Evolutionary conservation across 1,140 invertebrate genomes (phyloP).

Genomic region (Lutraria rhynchaena): DNA sequence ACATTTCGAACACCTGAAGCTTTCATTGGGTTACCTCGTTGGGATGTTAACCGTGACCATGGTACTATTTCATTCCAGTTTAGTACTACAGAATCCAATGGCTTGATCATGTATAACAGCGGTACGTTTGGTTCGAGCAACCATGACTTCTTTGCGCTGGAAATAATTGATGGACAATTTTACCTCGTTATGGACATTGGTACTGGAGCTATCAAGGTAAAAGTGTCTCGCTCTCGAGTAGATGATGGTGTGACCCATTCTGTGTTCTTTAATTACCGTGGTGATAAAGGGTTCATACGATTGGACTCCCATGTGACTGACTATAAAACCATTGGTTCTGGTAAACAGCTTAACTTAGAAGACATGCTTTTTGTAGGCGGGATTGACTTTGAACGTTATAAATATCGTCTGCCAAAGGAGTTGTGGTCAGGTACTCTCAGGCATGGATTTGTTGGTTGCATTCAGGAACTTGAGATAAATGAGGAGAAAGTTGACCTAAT

Average conservation of each 20-base stretch:
- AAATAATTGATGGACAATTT: slow-evolving; percentile 95
- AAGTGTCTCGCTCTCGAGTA: slow-evolving; percentile 83
- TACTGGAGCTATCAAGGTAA: slow-evolving; percentile 92
- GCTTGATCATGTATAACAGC: slow-evolving; percentile 94
- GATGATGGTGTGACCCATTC: slow-evolving; percentile 97
- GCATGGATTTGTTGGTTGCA: slow-evolving; percentile 97
- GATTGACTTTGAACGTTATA: slow-evolving; percentile 72
- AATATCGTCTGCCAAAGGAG: slow-evolving; percentile 89
- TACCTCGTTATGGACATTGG: slow-evolving; percentile 96
- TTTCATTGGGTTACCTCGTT: slow-evolving; percentile 90
- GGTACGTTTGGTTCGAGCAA: slow-evolving; percentile 79
- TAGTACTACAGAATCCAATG: slow-evolving; percentile 96
- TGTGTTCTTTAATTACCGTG: slow-evolving; percentile 84
- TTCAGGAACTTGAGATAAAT: slow-evolving; percentile 96
- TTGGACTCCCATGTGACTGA: slow-evolving; percentile 95
- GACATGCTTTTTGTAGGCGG: slow-evolving; percentile 94
- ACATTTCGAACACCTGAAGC: slow-evolving; percentile 95
- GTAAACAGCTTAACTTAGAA: slow-evolving; percentile 91
- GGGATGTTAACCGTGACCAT: slow-evolving; percentile 93
- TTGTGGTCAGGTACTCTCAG: slow-evolving; percentile 95
- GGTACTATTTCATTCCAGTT: slow-evolving; percentile 93
- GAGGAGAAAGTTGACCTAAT: slow-evolving; percentile 96
- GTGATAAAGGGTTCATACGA: slow-evolving; percentile 91
- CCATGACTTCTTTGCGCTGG: slow-evolving; percentile 96
- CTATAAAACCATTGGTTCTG: slow-evolving; percentile 88